Evolutionary conservation across 2,113 vertebrate genomes (phyloP), one percentile per base, ranked within the genome.

Genomic region (Uria aalge): DNA sequence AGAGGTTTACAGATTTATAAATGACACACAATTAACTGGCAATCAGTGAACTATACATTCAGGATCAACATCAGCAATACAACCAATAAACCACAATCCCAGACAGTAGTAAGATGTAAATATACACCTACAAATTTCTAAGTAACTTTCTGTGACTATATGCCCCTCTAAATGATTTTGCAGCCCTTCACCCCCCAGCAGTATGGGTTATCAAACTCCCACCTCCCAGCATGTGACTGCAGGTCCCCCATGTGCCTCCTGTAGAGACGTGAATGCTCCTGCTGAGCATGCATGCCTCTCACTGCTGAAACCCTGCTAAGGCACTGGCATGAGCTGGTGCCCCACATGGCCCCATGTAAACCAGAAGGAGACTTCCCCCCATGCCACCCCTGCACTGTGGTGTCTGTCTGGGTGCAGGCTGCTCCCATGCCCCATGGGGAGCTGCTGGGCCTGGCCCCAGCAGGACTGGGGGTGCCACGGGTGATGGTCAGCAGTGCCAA

Each of bases 291-390:
- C 26, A 38, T 12, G 9, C 24, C 23, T 72, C 15, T 27, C 8
- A 8, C 32, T 50, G 26, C 6, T 3, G 8, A 14, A 8, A 34
- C 4, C 24, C 32, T 0, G 0, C 26, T 79, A 45, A 34, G 36
- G 24, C n/a, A 69, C 26, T 3, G 4, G 4, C 6, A 9, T 5
- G 13, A 9, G 19, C 24, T 32, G 8, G 9, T 50, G 9, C 7
- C 13, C 29, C 21, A 60, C 3, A 7, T 14, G 32, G 18, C 6
- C 4, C 24, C 19, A 13, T 3, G 2, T 34, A 40, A 66, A 45
- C 14, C 19, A 5, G 3, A 20, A 71, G 32, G 12, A 71, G 12
- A 8, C 6, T 23, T 79, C 3, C 5, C 15, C 20, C 8, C 19
- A 21, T 30, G 9, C 8, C 22, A 40, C 6, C 3, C 10, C 8